These are phyloP conservation scores for Pherbina coryleti DNA, from an alignment of 2,888 invertebrate genomes.

Conservation along the genomic window DNA sequence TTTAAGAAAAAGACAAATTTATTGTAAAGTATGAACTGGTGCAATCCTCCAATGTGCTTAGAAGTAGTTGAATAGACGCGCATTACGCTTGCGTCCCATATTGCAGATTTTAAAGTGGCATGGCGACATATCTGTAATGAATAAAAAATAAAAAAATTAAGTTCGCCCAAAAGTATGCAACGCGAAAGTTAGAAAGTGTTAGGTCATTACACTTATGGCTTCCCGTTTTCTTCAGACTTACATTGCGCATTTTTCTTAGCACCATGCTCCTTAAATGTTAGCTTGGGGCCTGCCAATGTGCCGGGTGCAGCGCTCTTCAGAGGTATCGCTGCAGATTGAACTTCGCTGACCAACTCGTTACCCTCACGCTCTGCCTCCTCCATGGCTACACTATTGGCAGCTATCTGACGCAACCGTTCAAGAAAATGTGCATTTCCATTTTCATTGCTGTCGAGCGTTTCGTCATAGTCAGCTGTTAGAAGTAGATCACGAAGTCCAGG, in stretches of 20 bases:
- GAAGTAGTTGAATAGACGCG: conserved; percentile 45
- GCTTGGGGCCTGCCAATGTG: conserved; percentile 29
- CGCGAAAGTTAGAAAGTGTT: conserved; percentile 26
- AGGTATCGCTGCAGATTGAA: conserved; percentile 53
- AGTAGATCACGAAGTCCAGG: conserved; percentile 61
- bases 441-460: conserved; percentile 35
- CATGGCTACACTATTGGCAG: conserved; percentile 39
- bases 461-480: conserved; percentile 59
- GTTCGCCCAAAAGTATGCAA: not conserved
- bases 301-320: conserved; percentile 52
- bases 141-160: conserved; percentile 9
- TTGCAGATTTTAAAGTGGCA: conserved; percentile 80
- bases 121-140: conserved; percentile 74
- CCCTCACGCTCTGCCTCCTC: conserved; percentile 47
- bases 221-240: conserved; percentile 53
- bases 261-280: conserved; percentile 58
- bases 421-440: conserved; percentile 49
- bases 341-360: conserved; percentile 30
- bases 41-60: not conserved
- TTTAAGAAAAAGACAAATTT: too few relatives aligned
- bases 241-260: conserved; percentile 67
- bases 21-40: too few relatives aligned
- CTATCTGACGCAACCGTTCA: conserved; percentile 55
- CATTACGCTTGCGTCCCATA: conserved; percentile 75
- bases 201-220: too few relatives aligned